Conservation (phyloP, 2,888 invertebrate species). For the Tillus elongatus region DNA sequence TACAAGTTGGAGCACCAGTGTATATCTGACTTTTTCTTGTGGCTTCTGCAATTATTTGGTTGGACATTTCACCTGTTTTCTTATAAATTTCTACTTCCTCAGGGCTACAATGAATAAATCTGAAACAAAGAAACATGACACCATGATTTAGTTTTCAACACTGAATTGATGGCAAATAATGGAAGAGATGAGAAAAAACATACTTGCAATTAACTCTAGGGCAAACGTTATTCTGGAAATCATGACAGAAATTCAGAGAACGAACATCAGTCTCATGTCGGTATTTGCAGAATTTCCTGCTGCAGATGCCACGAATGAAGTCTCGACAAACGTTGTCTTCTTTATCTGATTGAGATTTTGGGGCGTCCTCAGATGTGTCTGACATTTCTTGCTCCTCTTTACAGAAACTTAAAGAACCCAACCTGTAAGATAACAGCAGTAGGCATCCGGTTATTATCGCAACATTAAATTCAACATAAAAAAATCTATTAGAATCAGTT, state of each 20-base stretch:
- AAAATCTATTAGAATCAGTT: no score
- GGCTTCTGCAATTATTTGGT: constrained; percentile 43
- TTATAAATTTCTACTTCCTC: constrained; percentile 70
- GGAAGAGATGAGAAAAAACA: no score
- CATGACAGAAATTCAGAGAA: constrained; percentile 50
- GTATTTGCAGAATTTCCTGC: constrained; percentile 47
- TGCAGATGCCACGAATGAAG: constrained; percentile 50
- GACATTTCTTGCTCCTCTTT: constrained; percentile 33
- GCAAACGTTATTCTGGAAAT: constrained; percentile 67
- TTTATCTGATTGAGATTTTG: constrained; percentile 30
- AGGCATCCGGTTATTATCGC: constrained; percentile 15
- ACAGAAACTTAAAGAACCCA: constrained; percentile 6
- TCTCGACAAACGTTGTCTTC: constrained; percentile 47
- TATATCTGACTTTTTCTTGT: constrained; percentile 40
- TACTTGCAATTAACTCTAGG: constrained; percentile 58
- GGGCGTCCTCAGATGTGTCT: constrained; percentile 34
- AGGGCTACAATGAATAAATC: constrained; percentile 67
- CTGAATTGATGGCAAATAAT: neutral
- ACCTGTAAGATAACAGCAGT: constrained; percentile 8
- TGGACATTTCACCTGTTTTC: constrained; percentile 61
- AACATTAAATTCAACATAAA: no score
- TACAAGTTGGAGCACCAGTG: constrained; percentile 43
- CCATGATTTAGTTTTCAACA: neutral
- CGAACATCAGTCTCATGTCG: constrained; percentile 44
- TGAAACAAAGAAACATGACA: constrained; percentile 27